A percentile compares a stretch with the other conserved stretches of the same genome.
Conservation (phyloP, 2,888 invertebrate genomes). For the Diploptera punctata region DNA sequence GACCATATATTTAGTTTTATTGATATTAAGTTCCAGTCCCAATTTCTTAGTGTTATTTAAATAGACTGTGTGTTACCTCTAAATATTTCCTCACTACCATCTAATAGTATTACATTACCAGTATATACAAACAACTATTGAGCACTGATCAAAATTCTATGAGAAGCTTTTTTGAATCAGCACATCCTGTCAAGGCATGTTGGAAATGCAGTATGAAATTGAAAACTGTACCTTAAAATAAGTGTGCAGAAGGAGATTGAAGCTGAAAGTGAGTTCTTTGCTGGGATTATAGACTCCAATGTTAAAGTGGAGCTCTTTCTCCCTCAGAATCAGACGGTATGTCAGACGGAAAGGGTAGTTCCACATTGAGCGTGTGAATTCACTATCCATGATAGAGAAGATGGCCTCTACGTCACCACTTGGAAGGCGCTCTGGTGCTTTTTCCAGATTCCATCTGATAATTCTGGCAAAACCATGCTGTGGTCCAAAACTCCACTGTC, state of each 20-base stretch:
- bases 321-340: conserved; percentile 89
- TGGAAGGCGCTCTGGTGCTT: conserved; percentile 84
- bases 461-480: conserved; percentile 97
- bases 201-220: too few relatives aligned
- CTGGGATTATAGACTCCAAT: conserved; percentile 94
- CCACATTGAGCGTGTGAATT: conserved; percentile 94
- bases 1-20: too few relatives aligned
- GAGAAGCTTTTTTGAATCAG: too few relatives aligned
- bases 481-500: conserved; percentile 93
- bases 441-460: conserved; percentile 89
- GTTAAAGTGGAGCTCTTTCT: conserved; percentile 91
- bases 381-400: conserved; percentile 91
- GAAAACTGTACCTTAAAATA: conserved; percentile 89
- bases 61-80: too few relatives aligned
- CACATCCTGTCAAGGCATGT: too few relatives aligned
- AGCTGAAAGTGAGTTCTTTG: conserved; percentile 88
- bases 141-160: too few relatives aligned
- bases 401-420: conserved; percentile 93
- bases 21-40: too few relatives aligned
- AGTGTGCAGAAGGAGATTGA: conserved; percentile 92
- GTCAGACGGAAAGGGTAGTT: conserved; percentile 92
- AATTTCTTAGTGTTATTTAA: too few relatives aligned
- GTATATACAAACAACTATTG: too few relatives aligned
- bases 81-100: too few relatives aligned
- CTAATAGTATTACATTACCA: too few relatives aligned